Base-by-base conservation (phyloP, 1,140 invertebrate species). In the Fopius arisanus region DNA sequence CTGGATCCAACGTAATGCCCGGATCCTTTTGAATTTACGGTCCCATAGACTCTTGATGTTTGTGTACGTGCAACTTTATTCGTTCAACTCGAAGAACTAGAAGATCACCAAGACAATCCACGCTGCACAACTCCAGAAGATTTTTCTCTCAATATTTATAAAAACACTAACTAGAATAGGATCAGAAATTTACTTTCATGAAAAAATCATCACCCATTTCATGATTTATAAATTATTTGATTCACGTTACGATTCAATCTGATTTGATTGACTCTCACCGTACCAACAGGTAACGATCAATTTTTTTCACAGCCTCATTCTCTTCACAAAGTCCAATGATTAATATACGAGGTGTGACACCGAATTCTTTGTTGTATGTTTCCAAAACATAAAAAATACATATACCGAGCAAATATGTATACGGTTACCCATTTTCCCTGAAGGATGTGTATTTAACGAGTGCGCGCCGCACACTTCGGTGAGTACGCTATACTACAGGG, bases 1-100 rank as follows among this genome's bases (percentile, higher is more conserved):
- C 74, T 75, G 73, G 70, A 72, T 63, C 54, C 70, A 72, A 69
- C 65, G 70, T 75, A 75, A 75, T 75, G 74, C 74, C 65, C 70
- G 70, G 70, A 72, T 75, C 66, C 74, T 72, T 69, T 31, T 54
- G 37, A 75, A 75, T 75, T 75, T 75, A 75, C 74, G 74, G 67
- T 75, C 51, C 69, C 40, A 63, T 67, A 41, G 71, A 70, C 69
- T 73, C 51, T 41, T 69, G 40, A 48, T 62, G 33, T 65, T 62
- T 69, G 66, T 69, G 54, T 23, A 59, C 54, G 54, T 12, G 54
- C 23, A 59, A 59, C 54, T 59, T 59, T 59, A 23, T 59, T 59
- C 12, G 21, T 26, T 28, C 54, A 28, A 59, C 54, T 59, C 54
- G 23, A 26, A 14, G 26, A 59, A 59, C 54, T 59, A 7, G 54